A percentile compares a stretch with the other conserved stretches of the same genome.
Evolutionary conservation across 2,797 vertebrate genomes (phyloP).

Genomic region (Micromesistius poutassou): DNA sequence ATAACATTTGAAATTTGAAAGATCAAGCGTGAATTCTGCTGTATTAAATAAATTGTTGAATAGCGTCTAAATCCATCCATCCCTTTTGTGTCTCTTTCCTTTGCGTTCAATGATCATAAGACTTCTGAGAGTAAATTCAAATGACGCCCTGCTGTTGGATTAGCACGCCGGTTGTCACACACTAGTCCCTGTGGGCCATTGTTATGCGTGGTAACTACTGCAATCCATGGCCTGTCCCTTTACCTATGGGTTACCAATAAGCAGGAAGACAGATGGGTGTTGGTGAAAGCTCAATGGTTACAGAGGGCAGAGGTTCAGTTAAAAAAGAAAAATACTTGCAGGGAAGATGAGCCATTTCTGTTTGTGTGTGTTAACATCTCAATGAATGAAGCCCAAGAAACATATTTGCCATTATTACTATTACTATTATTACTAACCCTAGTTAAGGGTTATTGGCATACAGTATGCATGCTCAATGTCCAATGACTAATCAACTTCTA

Average conservation of each 20-base stretch:
- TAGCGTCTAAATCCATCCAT: conserved; percentile 36
- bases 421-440: too few relatives aligned
- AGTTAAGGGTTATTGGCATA: background rate
- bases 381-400: background rate
- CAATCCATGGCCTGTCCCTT: conserved; percentile 51
- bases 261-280: conserved; percentile 55
- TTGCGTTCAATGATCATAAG: background rate
- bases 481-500: background rate
- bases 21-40: conserved; percentile 68
- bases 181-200: conserved; percentile 40
- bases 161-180: conserved; percentile 22
- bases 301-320: conserved; percentile 35
- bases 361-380: background rate
- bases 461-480: background rate
- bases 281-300: conserved; percentile 47
- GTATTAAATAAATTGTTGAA: conserved; percentile 75
- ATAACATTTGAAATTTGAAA: conserved; percentile 68
- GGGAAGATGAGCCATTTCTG: background rate
- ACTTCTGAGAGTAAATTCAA: background rate
- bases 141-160: background rate
- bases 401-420: too few relatives aligned
- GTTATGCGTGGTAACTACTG: conserved; percentile 43
- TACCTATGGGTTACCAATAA: conserved; percentile 45
- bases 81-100: conserved; percentile 18
- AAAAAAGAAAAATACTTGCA: background rate